Percentiles rank a stretch among this genome's conserved stretches.
Conservation (phyloP, 1,140 invertebrate species). For the Ostrea denselamellosa region DNA sequence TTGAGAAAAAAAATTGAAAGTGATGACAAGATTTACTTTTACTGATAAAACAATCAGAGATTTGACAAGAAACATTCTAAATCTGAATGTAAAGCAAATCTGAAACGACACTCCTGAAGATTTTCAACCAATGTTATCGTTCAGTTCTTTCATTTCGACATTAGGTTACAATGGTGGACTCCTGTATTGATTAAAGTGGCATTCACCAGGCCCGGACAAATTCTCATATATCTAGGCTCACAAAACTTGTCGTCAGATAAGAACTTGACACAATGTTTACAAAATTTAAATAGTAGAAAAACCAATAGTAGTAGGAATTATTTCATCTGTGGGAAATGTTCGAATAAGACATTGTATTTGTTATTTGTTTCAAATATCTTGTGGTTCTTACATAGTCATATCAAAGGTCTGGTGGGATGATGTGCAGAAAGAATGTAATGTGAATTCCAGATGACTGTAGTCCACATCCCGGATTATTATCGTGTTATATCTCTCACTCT, state of each 20-base stretch:
- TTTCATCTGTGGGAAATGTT: conserved; percentile 35
- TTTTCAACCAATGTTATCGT: not conserved
- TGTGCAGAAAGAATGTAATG: conserved; percentile 23
- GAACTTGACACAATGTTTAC: conserved; percentile 51
- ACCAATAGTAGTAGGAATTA: conserved; percentile 51
- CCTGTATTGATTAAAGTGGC: conserved; percentile 34
- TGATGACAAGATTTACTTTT: conserved; percentile 10
- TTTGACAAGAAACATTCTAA: conserved; percentile 32
- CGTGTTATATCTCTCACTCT: conserved; percentile 20
- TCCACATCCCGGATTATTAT: conserved; percentile 16
- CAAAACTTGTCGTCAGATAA: conserved; percentile 52
- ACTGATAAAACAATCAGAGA: conserved; percentile 28
- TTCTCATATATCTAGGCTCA: conserved; percentile 52
- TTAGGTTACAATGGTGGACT: conserved; percentile 8
- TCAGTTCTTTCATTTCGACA: conserved; percentile 32
- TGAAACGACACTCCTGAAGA: conserved; percentile 36
- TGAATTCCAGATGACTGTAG: conserved; percentile 30
- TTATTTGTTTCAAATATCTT: not conserved
- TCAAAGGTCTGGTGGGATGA: not conserved
- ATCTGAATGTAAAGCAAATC: conserved; percentile 34
- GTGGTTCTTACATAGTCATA: not conserved
- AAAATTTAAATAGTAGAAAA: conserved; percentile 50
- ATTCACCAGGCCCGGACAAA: conserved; percentile 42
- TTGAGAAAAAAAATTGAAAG: not conserved
- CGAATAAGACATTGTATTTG: not conserved